Conservation (phyloP, 2,888 invertebrate genomes). For the Muschampia plurimacula region DNA sequence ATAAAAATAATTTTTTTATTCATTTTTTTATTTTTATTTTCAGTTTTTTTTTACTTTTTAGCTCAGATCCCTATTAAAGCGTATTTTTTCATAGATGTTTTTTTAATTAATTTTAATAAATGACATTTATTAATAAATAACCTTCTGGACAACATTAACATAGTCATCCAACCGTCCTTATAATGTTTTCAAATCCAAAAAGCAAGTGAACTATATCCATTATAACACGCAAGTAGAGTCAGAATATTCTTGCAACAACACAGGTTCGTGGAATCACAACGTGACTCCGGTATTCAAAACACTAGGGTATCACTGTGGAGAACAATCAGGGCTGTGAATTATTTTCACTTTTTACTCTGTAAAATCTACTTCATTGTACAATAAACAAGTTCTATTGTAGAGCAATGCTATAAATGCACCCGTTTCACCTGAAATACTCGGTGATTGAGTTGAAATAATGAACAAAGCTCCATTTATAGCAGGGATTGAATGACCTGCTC, state of each 20-base stretch:
- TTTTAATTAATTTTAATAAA: too few relatives aligned
- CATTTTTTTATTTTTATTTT: too few relatives aligned
- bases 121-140: too few relatives aligned
- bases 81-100: too few relatives aligned
- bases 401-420: slow-evolving; percentile 1
- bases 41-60: too few relatives aligned
- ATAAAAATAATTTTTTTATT: too few relatives aligned
- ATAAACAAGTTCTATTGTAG: neutral
- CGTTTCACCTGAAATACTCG: slow-evolving; percentile 7
- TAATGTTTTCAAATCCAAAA: too few relatives aligned
- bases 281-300: neutral
- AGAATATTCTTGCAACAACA: neutral
- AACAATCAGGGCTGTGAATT: neutral
- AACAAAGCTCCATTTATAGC: slow-evolving; percentile 18
- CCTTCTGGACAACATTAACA: too few relatives aligned
- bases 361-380: neutral
- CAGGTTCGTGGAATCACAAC: neutral
- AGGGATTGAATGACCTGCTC: neutral
- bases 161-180: too few relatives aligned
- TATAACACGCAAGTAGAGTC: neutral
- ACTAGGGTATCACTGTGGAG: neutral
- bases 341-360: neutral
- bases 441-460: slow-evolving; percentile 20
- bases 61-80: too few relatives aligned
- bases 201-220: too few relatives aligned